Evolutionary conservation across 35 echinoderm and acorn worm genomes (phyloP), one percentile per base, ranked within the genome.

Genomic region (Stichopus chloronotus): DNA sequence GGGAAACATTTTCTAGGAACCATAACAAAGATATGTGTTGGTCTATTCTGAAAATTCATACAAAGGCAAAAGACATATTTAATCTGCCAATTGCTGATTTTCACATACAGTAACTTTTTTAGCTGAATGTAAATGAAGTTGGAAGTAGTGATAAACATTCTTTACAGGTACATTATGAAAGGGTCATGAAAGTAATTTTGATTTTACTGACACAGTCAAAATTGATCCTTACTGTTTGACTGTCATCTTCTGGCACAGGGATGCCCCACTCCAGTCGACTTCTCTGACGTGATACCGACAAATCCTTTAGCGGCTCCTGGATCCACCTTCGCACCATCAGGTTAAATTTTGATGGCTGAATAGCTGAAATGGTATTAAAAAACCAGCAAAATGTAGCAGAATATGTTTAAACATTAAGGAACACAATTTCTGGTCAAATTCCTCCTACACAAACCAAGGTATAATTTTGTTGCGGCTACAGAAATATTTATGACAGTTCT

Each of bases 211-310:
- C 69, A 13, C 13, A 72, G 13, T 22, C 22, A 16, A 72, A 1
- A 16, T 72, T 72, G 69, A 72, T 13, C 69, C 97, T 94, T 55
- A 99, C 97, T 55, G 97, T 96, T 93, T 99, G 97, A 30, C 95
- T 92, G 52, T 88, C 82, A 52, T 99, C 97, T 59, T 81, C 91
- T 56, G 97, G 97, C 14, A 99, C 97, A 12, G 94, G 95, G 20
- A 99, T 96, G 10, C 97, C 97, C 97, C 97, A 99, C 71, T 94
- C 76, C 30, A 99, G 92, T 5, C 95, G 81, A 68, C 93, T 94
- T 24, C 94, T 84, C 78, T 96, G 96, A 58, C 95, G 59, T n/a
- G 97, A 98, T 1, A 98, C 95, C 16, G 97, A 98, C 6, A 98
- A 61, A 76, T 98, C 97, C 56, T 94, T 93, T 3, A 98, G 78